phyloP scores from a whole-genome alignment of 2,888 invertebrate species.

The Tenthredo livida region DNA sequence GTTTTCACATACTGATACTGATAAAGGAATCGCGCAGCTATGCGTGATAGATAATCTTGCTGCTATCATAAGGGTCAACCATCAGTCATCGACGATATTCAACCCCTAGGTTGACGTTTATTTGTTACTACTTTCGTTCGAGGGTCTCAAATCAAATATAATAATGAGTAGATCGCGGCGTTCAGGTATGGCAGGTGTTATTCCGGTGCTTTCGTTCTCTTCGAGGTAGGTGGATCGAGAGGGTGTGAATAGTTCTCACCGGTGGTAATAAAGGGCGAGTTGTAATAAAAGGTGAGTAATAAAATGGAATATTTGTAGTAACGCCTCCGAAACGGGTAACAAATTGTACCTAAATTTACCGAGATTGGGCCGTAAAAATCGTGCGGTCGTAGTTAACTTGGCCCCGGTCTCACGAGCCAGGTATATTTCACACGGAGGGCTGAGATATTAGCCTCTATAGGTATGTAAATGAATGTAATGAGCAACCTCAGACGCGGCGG shows the following conservation, averaged over 20 bases:
- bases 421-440: constrained; percentile 53
- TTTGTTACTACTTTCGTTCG: neutral
- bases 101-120: neutral
- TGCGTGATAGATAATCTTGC: neutral
- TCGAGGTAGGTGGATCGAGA: neutral
- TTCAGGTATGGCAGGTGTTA: neutral
- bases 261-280: neutral
- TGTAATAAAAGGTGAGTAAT: constrained; percentile 31
- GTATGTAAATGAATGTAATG: constrained; percentile 58
- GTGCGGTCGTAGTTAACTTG: constrained; percentile 33
- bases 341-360: constrained; percentile 50
- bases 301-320: constrained; percentile 47
- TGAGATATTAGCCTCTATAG: constrained; percentile 51
- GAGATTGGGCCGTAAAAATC: constrained; percentile 50
- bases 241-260: constrained; percentile 50
- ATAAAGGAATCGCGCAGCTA: constrained; percentile 9
- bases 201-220: neutral
- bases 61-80: neutral
- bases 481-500: constrained; percentile 56
- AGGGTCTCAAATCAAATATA: neutral
- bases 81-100: neutral
- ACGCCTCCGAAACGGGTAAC: constrained; percentile 45
- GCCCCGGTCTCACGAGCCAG: constrained; percentile 46
- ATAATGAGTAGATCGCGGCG: neutral
- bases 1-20: neutral